phyloP scores from a whole-genome alignment of 2,888 invertebrate species.

The Euphydryas editha region DNA sequence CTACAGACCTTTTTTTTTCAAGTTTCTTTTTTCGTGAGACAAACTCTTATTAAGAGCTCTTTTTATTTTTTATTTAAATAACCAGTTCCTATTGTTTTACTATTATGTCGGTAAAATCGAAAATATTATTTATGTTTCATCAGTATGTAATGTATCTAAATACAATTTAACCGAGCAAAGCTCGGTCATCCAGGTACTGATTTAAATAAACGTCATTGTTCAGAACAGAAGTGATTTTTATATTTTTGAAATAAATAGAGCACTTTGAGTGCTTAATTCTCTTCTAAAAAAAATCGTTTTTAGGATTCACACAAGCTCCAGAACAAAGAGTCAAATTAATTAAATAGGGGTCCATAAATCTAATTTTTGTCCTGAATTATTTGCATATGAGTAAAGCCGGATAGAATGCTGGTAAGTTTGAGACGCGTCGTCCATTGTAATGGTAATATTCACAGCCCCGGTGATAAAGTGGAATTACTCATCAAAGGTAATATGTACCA shows the following conservation, averaged over 20 bases:
- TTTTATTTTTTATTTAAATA: too few species aligned
- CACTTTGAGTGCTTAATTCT: background rate
- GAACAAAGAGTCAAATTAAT: constrained; percentile 19
- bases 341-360: constrained; percentile 10
- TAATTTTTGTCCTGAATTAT: constrained; percentile 22
- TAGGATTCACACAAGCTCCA: constrained; percentile 5
- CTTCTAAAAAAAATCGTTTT: background rate
- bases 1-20: too few species aligned
- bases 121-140: too few species aligned
- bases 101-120: too few species aligned
- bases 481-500: background rate
- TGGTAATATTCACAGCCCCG: constrained; percentile 22
- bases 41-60: too few species aligned
- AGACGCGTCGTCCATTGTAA: constrained; percentile 25
- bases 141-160: too few species aligned
- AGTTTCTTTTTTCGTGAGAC: too few species aligned
- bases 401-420: constrained; percentile 9
- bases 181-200: too few species aligned
- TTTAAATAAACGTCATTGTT: too few species aligned
- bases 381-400: constrained; percentile 29
- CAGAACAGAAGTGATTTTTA: too few species aligned
- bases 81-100: too few species aligned
- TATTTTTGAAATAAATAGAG: background rate
- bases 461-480: background rate
- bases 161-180: too few species aligned